Conservation (phyloP, 2,888 invertebrate genomes). For the Drosophila mimetica region DNA sequence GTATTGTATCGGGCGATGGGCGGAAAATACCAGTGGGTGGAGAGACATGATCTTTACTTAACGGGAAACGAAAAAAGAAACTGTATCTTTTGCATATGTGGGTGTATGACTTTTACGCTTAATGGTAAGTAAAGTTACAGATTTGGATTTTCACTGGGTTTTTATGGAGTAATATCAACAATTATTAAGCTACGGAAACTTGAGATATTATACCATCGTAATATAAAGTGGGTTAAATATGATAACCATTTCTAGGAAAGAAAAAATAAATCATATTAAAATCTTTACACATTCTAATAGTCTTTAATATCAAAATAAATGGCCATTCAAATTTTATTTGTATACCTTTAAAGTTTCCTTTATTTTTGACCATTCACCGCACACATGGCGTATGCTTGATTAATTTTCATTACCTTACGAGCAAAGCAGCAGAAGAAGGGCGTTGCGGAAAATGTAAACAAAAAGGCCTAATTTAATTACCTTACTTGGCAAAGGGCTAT, state of each 20-base stretch:
- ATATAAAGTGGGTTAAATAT: neutral
- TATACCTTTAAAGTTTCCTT: neutral
- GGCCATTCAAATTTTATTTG: too few species aligned
- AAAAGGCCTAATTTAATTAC: conserved; percentile 64
- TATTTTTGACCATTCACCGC: conserved; percentile 2
- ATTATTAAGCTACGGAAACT: too few species aligned
- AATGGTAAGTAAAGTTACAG: conserved; percentile 31
- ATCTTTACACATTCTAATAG: too few species aligned
- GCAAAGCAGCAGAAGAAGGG: conserved; percentile 31
- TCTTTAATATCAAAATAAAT: too few species aligned
- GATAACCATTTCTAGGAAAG: too few species aligned
- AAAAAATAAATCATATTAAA: too few species aligned
- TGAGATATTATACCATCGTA: too few species aligned
- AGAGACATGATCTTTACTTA: conserved; percentile 47
- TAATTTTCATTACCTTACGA: conserved; percentile 56
- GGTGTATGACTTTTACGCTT: conserved; percentile 18
- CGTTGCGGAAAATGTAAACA: conserved; percentile 34
- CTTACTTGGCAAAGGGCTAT: conserved; percentile 41
- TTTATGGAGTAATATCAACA: too few species aligned
- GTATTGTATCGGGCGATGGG: conserved; percentile 48
- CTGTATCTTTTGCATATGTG: conserved; percentile 7
- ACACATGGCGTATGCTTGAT: conserved; percentile 61
- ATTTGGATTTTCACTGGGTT: neutral
- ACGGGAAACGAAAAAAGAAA: conserved; percentile 9
- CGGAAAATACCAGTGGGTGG: conserved; percentile 6